Evolutionary conservation across 2,113 vertebrate genomes (phyloP).

Genomic region (Saguinus midas): DNA sequence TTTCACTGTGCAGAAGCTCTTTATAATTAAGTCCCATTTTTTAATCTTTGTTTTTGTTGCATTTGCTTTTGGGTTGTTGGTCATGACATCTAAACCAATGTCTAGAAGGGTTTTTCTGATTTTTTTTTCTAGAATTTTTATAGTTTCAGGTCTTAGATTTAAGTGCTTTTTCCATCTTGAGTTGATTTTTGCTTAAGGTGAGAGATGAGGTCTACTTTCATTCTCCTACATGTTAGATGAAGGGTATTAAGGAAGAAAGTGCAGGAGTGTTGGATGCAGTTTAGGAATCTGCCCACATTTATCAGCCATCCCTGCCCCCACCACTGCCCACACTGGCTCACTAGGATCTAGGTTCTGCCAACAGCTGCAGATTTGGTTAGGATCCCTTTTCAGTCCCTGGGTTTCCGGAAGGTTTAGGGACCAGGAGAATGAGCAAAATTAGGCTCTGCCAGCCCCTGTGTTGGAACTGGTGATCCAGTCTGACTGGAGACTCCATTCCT

Average conservation of each 20-base stretch:
- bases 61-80: too few relatives aligned
- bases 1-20: too few relatives aligned
- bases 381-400: not conserved
- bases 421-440: not conserved
- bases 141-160: too few relatives aligned
- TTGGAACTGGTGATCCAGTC: not conserved
- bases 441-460: not conserved
- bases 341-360: not conserved
- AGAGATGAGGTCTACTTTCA: too few relatives aligned
- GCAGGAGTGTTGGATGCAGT: fast-evolving
- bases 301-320: fast-evolving
- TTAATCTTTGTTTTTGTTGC: too few relatives aligned
- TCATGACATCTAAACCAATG: too few relatives aligned
- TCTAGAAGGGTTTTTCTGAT: too few relatives aligned
- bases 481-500: not conserved
- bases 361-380: not conserved
- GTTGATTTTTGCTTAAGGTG: too few relatives aligned
- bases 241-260: not conserved
- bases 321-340: not conserved
- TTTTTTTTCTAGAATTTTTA: too few relatives aligned
- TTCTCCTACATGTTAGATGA: not conserved
- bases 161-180: too few relatives aligned
- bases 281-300: not conserved
- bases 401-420: not conserved
- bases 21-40: too few relatives aligned